A percentile compares a stretch with the other conserved stretches of the same genome.
Evolutionary conservation across 2,797 vertebrate species (phyloP).

Genomic region (Acipenser oxyrinchus): DNA sequence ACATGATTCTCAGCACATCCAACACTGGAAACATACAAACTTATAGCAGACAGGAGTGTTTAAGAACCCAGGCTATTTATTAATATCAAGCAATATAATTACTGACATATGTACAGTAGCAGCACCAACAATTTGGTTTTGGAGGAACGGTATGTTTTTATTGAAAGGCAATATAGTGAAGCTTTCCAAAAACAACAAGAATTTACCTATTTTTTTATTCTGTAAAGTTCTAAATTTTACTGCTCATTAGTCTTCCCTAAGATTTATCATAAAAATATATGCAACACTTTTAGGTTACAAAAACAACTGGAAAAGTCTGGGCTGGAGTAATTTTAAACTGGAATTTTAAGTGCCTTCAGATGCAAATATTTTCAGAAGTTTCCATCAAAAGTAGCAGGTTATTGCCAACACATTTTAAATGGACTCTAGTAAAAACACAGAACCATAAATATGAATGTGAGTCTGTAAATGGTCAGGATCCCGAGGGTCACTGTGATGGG

Average conservation of each 20-base stretch:
- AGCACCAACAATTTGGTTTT: neutral
- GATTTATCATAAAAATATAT: neutral
- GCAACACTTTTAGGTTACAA: neutral
- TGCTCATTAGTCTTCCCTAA: neutral
- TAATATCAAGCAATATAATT: neutral
- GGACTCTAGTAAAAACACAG: too few species aligned
- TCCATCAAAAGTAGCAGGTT: too few species aligned
- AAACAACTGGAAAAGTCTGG: neutral
- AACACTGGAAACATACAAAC: neutral
- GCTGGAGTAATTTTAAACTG: too few species aligned
- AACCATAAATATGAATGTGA: too few species aligned
- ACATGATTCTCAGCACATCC: neutral
- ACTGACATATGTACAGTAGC: conserved; percentile 1
- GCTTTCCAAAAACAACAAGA: neutral
- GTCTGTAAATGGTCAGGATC: too few species aligned
- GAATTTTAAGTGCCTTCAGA: too few species aligned
- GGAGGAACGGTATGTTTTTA: neutral
- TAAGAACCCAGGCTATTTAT: too few species aligned
- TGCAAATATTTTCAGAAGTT: too few species aligned
- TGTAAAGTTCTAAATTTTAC: too few species aligned
- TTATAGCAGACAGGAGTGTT: neutral
- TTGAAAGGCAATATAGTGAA: neutral
- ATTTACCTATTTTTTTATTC: neutral
- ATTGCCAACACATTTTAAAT: too few species aligned
- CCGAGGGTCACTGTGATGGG: too few species aligned